Base-by-base conservation (phyloP, 2,888 invertebrate genomes). In the Synanthedon andrenaeformis region DNA sequence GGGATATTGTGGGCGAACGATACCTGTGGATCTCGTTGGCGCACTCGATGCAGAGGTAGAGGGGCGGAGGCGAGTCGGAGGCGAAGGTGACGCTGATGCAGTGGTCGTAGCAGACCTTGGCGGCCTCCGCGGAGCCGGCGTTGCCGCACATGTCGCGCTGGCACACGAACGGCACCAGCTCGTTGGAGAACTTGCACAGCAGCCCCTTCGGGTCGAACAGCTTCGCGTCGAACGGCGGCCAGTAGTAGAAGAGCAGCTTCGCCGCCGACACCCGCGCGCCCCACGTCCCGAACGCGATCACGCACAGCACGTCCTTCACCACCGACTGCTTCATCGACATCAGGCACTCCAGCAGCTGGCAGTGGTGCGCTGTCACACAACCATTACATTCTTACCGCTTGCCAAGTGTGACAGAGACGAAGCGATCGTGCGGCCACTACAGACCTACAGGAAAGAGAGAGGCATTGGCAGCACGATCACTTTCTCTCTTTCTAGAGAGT, bases 151-250 rank as follows among this genome's bases (percentile, higher is more conserved):
- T 93, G 78, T 97, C 96, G 57, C 96, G 91, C 76, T 97, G 97
- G 74, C 98, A 98, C 53, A 93, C 90, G 76, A 95, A 95, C 12
- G 94, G 93, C 1, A 92, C 90, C 60, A 93, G 84, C 69, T 94
- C 94, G 72, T 92, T 95, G 60, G 95, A 93, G 69, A 96, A 92
- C 88, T 96, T 96, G 69, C 95, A 94, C 54, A 96, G 92, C 55
- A 96, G 89, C 3, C 94, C 94, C 69, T 95, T 94, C 54, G 96
- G 90, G 75, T 98, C 98, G 67, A 96, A 95, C 5, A 97, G 90
- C 70, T 95, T 95, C 23, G 97, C 95, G 81, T 98, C 97, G 69
- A 99, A 94, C 3, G 98, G 95, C 4, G 99, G 99, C 98, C 99
- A 99, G 80, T 99, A 99, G 88, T 98, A 97, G 85, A 99, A 99